Conservation (phyloP, 2,113 vertebrate genomes). For the Corythoichthys intestinalis region DNA sequence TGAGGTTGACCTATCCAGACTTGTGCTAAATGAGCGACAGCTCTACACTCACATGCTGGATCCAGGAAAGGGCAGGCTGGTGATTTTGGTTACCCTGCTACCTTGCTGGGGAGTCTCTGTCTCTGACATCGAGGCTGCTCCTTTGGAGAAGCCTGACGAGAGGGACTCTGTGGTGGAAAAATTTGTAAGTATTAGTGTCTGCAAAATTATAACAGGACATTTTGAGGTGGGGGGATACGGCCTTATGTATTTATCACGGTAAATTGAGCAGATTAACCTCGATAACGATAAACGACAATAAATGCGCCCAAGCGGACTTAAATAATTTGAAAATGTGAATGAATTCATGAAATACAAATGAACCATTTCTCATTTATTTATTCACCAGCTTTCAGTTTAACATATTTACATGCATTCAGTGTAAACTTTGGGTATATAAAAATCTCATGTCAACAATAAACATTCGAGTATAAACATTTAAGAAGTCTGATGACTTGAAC, state of each 20-base stretch:
- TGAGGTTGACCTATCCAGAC: slow-evolving; percentile 79
- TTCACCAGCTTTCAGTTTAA: too few species aligned
- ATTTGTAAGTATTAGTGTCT: slow-evolving; percentile 77
- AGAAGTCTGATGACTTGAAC: too few species aligned
- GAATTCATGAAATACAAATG: too few species aligned
- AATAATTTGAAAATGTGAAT: too few species aligned
- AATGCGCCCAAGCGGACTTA: too few species aligned
- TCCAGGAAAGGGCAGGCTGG: slow-evolving; percentile 74
- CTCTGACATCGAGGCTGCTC: slow-evolving; percentile 80
- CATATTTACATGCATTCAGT: too few species aligned
- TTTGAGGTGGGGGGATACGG: not conserved
- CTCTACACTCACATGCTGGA: slow-evolving; percentile 74
- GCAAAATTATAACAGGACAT: not conserved
- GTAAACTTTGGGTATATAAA: too few species aligned
- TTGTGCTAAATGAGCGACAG: slow-evolving; percentile 76
- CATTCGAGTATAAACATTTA: too few species aligned
- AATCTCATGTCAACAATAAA: too few species aligned
- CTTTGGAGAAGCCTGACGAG: slow-evolving; percentile 76
- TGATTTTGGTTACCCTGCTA: slow-evolving; percentile 78
- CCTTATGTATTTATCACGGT: not conserved
- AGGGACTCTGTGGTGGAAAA: slow-evolving; percentile 69
- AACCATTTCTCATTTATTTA: too few species aligned
- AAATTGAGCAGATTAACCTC: too few species aligned
- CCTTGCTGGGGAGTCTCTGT: slow-evolving; percentile 83
- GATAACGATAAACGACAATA: too few species aligned